Conservation (phyloP, 2,888 invertebrate genomes). For the Lordiphosa andalusiaca region DNA sequence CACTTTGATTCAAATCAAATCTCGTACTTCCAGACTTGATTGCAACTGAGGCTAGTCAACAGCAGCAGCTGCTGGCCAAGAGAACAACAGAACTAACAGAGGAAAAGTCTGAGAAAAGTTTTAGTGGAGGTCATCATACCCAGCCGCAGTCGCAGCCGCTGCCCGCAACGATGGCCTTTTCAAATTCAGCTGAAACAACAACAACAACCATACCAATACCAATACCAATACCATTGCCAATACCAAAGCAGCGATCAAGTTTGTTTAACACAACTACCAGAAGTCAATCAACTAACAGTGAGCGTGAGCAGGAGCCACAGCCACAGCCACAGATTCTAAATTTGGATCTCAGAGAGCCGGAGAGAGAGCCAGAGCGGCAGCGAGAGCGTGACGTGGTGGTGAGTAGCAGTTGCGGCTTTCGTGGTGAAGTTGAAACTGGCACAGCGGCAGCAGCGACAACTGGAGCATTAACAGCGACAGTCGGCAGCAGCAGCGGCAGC, state of each 20-base stretch:
- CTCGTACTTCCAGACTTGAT: conserved; percentile 35
- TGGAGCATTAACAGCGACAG: conserved; percentile 55
- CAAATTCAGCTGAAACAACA: conserved; percentile 60
- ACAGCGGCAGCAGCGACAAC: conserved; percentile 52
- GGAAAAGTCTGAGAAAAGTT: conserved; percentile 77
- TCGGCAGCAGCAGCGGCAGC: conserved; percentile 15
- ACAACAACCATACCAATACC: conserved; percentile 23
- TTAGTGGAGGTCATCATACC: conserved; percentile 77
- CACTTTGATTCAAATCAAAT: too few relatives aligned
- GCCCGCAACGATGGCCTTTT: conserved; percentile 31
- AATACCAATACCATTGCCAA: conserved; percentile 48
- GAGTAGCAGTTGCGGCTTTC: neutral
- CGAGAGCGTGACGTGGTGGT: neutral
- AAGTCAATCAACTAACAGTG: conserved; percentile 63
- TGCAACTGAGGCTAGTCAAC: conserved; percentile 61
- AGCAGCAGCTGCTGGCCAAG: conserved; percentile 34
- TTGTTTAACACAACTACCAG: conserved; percentile 56
- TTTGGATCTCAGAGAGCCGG: conserved; percentile 50
- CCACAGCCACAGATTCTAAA: conserved; percentile 57
- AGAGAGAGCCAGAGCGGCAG: conserved; percentile 24
- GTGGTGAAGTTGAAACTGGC: conserved; percentile 68
- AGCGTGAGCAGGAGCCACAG: conserved; percentile 22
- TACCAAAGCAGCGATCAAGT: conserved; percentile 76
- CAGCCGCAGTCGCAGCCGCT: conserved; percentile 36
- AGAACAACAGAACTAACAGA: conserved; percentile 58